A percentile compares a stretch with the other conserved stretches of the same genome.
Evolutionary conservation across 64 coral and sea anemone genomes (phyloP).

Genomic region (Pocillopora verrucosa): DNA sequence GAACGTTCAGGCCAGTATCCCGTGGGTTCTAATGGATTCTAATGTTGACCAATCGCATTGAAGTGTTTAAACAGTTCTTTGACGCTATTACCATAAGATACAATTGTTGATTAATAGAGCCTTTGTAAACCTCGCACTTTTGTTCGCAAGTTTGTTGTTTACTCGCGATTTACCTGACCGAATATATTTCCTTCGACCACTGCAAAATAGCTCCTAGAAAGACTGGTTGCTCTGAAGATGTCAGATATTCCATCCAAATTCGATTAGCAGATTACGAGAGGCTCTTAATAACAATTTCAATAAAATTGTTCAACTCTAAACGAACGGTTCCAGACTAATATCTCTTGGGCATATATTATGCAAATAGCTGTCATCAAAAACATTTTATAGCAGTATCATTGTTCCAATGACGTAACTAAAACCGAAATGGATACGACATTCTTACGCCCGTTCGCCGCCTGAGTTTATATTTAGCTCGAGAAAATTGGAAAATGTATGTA

Average conservation of each 20-base stretch:
- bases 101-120: background rate
- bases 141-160: background rate
- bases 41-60: constrained; percentile 41
- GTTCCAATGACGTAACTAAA: background rate
- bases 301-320: too few species aligned
- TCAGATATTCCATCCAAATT: background rate
- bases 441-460: background rate
- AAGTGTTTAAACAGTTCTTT: constrained; percentile 33
- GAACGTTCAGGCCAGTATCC: background rate
- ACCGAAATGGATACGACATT: background rate
- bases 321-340: background rate
- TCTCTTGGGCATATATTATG: background rate
- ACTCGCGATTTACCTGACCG: background rate
- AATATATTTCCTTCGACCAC: background rate
- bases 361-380: constrained; percentile 3
- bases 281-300: too few species aligned
- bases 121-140: constrained; percentile 18
- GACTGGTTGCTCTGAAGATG: background rate
- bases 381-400: background rate
- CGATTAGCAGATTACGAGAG: too few species aligned
- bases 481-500: background rate
- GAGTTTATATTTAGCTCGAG: background rate
- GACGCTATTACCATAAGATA: constrained; percentile 30
- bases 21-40: background rate
- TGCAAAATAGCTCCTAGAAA: background rate